phyloP scores from a whole-genome alignment of 2,888 invertebrate genomes.

The Xylota segnis region DNA sequence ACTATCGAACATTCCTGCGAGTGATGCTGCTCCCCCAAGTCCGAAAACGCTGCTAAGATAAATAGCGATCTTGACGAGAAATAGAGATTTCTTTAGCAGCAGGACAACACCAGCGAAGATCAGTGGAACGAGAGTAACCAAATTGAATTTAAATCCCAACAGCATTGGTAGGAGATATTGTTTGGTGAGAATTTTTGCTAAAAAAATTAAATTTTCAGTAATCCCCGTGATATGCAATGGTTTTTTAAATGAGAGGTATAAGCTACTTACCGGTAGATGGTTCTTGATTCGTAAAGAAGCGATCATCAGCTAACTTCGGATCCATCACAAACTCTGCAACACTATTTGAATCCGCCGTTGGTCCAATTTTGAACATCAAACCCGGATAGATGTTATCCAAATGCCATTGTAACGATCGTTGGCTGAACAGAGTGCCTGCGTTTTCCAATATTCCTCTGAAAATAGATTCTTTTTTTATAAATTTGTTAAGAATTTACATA shows the following conservation, averaged over 20 bases:
- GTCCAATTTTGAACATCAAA: constrained; percentile 90
- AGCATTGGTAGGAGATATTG: constrained; percentile 91
- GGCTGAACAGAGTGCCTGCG: constrained; percentile 88
- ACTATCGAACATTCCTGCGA: constrained; percentile 77
- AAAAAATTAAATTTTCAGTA: constrained; percentile 80
- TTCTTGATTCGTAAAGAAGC: constrained; percentile 84
- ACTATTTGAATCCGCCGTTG: constrained; percentile 89
- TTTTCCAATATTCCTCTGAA: constrained; percentile 88
- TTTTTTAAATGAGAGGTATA: not conserved
- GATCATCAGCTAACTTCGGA: constrained; percentile 84
- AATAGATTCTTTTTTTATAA: not conserved
- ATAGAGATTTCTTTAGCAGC: constrained; percentile 91
- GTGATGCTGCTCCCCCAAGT: constrained; percentile 84
- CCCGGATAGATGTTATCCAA: constrained; percentile 91
- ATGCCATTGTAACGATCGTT: constrained; percentile 91
- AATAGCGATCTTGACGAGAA: constrained; percentile 90
- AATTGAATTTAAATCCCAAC: constrained; percentile 92
- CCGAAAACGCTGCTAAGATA: constrained; percentile 89
- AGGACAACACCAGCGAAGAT: constrained; percentile 89
- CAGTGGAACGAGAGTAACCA: constrained; percentile 90
- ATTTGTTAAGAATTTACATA: too few relatives aligned
- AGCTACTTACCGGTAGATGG: constrained; percentile 81
- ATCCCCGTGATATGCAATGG: constrained; percentile 61
- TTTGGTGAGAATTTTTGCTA: constrained; percentile 90
- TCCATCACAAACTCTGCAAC: constrained; percentile 91